These are phyloP conservation scores for Tachina grossa DNA, from an alignment of 2,888 invertebrate species.

Conservation along the genomic window DNA sequence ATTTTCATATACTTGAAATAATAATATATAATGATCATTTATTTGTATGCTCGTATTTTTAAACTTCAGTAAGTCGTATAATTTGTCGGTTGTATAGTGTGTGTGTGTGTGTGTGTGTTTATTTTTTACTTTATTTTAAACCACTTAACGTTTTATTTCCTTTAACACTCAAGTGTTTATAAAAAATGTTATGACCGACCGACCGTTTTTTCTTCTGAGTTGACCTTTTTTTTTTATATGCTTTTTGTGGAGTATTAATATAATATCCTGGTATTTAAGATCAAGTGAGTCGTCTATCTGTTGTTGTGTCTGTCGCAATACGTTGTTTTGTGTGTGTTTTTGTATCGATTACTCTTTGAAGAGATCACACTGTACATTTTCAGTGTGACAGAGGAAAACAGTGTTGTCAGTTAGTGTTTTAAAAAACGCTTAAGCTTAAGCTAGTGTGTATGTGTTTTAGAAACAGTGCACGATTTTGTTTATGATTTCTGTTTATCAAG, in stretches of 20 bases:
- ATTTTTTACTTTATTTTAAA: slow-evolving; percentile 35
- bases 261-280: slow-evolving; percentile 63
- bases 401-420: neutral
- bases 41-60: slow-evolving; percentile 13
- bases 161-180: slow-evolving; percentile 71
- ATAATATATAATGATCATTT: slow-evolving; percentile 61
- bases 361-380: slow-evolving; percentile 40
- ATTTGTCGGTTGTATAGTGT: slow-evolving; percentile 5
- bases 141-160: slow-evolving; percentile 71
- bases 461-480: no score
- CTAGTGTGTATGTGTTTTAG: no score
- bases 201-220: slow-evolving; percentile 45
- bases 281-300: slow-evolving; percentile 60
- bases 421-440: neutral
- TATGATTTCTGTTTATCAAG: no score
- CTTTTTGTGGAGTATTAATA: slow-evolving; percentile 50
- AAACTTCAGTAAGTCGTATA: slow-evolving; percentile 47
- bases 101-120: slow-evolving; percentile 6
- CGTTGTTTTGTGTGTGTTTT: slow-evolving; percentile 37
- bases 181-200: slow-evolving; percentile 63
- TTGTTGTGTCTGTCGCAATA: slow-evolving; percentile 44
- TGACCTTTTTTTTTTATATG: slow-evolving; percentile 41
- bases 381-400: slow-evolving; percentile 29
- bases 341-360: slow-evolving; percentile 52
- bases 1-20: slow-evolving; percentile 28